Evolutionary conservation across 2,113 vertebrate species (phyloP).

Genomic region (Nerophis lumbriciformis): DNA sequence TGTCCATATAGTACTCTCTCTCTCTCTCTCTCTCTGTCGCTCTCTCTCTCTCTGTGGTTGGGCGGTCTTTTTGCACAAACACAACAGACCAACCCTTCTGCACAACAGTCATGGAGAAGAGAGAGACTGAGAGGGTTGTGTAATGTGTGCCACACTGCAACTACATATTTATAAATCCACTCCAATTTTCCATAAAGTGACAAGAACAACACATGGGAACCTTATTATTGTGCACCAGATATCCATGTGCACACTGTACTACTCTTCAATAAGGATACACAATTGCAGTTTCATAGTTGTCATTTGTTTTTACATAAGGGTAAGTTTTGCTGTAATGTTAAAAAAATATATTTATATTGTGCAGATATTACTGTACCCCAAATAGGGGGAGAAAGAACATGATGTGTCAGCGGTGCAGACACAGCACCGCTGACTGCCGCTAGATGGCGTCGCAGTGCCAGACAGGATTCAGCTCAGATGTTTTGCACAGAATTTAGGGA

Average conservation of each 20-base stretch:
- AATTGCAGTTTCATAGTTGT: neutral
- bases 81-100: constrained; percentile 32
- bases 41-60: constrained; percentile 47
- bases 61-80: constrained; percentile 68
- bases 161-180: neutral
- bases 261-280: neutral
- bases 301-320: too few relatives aligned
- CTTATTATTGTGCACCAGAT: neutral
- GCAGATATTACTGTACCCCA: too few relatives aligned
- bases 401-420: too few relatives aligned
- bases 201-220: neutral
- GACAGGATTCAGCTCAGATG: constrained; percentile 36
- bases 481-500: constrained; percentile 28
- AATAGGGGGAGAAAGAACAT: constrained; percentile 1
- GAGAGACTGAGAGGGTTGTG: constrained; percentile 3
- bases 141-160: constrained; percentile 12
- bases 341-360: too few relatives aligned
- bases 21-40: constrained; percentile 5
- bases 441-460: constrained; percentile 92
- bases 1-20: neutral
- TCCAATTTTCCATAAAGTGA: neutral
- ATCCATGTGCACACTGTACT: neutral
- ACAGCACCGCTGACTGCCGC: constrained; percentile 53
- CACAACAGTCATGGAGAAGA: constrained; percentile 31
- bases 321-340: too few relatives aligned